A percentile compares a stretch with the other conserved stretches of the same genome.
These are phyloP conservation scores for Latheticus oryzae DNA, from an alignment of 2,888 invertebrate species.

Conservation along the genomic window DNA sequence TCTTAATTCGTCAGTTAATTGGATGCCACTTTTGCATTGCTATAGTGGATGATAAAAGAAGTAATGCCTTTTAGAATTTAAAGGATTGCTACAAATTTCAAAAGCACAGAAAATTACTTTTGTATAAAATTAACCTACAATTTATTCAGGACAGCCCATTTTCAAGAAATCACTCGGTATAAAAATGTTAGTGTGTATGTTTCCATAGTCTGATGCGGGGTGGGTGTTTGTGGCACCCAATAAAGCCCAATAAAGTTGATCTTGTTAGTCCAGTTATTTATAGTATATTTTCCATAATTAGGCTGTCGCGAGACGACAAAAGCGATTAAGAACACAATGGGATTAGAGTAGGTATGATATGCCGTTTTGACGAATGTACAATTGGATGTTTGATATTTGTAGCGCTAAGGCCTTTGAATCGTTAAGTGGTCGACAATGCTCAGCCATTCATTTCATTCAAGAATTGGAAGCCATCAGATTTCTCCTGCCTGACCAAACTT, in stretches of 20 bases:
- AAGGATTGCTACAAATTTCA: no score
- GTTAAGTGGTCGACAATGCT: conserved; percentile 59
- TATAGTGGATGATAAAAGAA: no score
- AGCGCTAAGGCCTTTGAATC: conserved; percentile 56
- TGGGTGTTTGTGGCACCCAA: conserved; percentile 20
- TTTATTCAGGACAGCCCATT: no score
- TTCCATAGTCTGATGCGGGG: conserved; percentile 7
- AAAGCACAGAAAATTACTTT: no score
- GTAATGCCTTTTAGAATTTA: no score
- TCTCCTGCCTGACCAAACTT: conserved; percentile 34
- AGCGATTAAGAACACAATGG: conserved; percentile 57
- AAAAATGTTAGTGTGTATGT: no score
- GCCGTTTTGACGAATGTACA: conserved; percentile 58
- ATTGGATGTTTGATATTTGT: conserved; percentile 60
- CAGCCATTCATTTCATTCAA: conserved; percentile 50
- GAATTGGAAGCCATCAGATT: conserved; percentile 40
- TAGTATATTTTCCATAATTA: conserved; percentile 58
- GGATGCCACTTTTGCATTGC: no score
- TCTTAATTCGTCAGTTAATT: no score
- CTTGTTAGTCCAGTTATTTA: conserved; percentile 49
- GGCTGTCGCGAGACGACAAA: conserved; percentile 55
- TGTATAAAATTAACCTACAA: no score
- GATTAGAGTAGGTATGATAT: conserved; percentile 58
- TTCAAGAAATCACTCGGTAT: no score
- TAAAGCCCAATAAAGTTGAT: conserved; percentile 32